phyloP scores from a whole-genome alignment of 2,797 vertebrate genomes.

The Telmatherina bonti region DNA sequence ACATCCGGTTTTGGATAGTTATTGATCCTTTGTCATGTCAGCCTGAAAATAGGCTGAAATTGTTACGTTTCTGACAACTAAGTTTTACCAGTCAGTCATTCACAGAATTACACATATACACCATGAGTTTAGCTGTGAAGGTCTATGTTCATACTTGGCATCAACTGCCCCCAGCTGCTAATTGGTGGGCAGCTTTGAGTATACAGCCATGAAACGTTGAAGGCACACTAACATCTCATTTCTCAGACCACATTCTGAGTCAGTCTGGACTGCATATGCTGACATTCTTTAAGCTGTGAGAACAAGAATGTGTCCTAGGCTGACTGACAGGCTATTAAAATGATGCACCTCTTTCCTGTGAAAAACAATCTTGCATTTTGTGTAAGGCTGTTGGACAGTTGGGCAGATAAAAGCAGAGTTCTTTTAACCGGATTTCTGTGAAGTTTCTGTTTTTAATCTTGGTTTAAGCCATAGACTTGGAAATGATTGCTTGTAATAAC shows the following conservation, averaged over 20 bases:
- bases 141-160: too few relatives aligned
- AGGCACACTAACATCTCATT: not conserved
- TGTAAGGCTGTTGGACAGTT: not conserved
- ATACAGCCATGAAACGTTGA: not conserved
- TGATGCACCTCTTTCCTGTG: not conserved
- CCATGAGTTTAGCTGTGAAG: too few relatives aligned
- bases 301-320: not conserved
- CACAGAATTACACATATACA: too few relatives aligned
- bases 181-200: not conserved
- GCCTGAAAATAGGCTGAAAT: too few relatives aligned
- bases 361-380: not conserved
- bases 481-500: constrained; percentile 15
- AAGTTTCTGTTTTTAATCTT: constrained; percentile 16
- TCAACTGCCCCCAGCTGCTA: not conserved
- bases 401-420: not conserved
- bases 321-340: not conserved
- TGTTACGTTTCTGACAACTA: too few relatives aligned
- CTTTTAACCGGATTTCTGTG: not conserved
- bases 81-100: too few relatives aligned
- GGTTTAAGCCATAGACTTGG: not conserved
- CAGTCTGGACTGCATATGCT: constrained; percentile 2
- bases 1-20: too few relatives aligned
- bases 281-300: not conserved
- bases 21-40: too few relatives aligned
- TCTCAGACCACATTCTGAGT: not conserved